Evolutionary conservation across 92 coral and sea anemone species (phyloP).

Genomic region (Parazoanthus atlanticus): DNA sequence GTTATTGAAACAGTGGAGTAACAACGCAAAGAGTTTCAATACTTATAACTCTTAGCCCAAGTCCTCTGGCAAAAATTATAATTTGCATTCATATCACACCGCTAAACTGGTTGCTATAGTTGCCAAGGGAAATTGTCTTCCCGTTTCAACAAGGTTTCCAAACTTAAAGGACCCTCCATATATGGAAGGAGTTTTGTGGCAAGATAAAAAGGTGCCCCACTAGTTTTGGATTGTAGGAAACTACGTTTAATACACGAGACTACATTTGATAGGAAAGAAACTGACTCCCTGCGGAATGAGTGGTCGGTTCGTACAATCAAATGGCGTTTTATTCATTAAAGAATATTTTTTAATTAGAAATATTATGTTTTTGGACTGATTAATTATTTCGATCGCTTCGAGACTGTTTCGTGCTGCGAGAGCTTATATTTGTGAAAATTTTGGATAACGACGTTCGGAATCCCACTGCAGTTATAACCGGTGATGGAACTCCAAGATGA

Average conservation of each 20-base stretch:
- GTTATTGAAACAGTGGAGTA: not conserved
- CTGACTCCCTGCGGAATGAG: not conserved
- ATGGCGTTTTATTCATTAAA: not conserved
- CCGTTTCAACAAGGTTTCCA: not conserved
- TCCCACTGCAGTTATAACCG: no score
- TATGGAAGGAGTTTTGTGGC: not conserved
- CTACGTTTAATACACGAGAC: not conserved
- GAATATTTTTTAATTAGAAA: not conserved
- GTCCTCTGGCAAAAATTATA: not conserved
- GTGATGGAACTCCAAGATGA: no score
- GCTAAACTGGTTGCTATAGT: not conserved
- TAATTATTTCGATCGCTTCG: not conserved
- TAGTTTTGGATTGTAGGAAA: not conserved
- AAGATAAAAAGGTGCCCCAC: not conserved
- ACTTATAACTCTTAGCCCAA: no score
- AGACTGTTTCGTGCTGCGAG: not conserved
- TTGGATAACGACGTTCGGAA: no score
- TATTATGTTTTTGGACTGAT: no score
- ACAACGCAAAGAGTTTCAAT: not conserved
- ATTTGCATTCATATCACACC: not conserved
- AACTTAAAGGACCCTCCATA: no score
- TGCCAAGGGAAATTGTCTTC: not conserved
- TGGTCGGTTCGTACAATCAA: no score
- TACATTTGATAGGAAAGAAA: not conserved
- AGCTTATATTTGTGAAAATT: not conserved